Evolutionary conservation across 2,113 vertebrate genomes (phyloP).

Genomic region (Calypte anna): DNA sequence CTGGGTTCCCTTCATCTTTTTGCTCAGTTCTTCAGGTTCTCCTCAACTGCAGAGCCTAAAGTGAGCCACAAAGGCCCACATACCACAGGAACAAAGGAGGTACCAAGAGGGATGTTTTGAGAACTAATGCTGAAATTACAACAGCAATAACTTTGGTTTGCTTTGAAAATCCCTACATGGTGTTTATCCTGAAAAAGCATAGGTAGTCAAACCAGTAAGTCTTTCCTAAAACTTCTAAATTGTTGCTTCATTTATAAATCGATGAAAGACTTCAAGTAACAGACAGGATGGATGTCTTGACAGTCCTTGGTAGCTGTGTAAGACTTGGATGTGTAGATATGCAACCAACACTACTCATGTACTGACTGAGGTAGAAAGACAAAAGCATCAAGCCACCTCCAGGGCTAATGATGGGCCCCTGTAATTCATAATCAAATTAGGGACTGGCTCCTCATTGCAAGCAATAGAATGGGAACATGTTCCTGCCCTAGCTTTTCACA

Average conservation of each 20-base stretch:
- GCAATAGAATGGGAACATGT: neutral
- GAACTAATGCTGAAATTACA: neutral
- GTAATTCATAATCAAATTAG: neutral
- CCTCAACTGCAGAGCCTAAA: neutral
- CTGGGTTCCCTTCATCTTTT: neutral
- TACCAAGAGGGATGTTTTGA: neutral
- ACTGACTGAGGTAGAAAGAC: neutral
- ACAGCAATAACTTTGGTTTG: neutral
- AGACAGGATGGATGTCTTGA: neutral
- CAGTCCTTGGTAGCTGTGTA: neutral
- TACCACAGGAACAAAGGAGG: neutral
- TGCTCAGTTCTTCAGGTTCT: neutral
- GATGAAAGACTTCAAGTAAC: neutral
- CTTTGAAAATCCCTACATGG: neutral
- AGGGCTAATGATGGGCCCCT: neutral
- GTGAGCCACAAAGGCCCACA: neutral
- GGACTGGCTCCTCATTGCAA: neutral
- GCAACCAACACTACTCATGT: neutral
- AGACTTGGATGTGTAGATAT: neutral
- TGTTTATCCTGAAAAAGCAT: neutral
- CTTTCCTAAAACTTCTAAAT: neutral
- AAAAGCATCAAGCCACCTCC: neutral
- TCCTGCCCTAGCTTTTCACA: neutral
- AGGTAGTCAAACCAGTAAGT: neutral
- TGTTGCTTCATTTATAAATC: neutral